Evolutionary conservation across 2,888 invertebrate genomes (phyloP), one percentile per base, ranked within the genome.

Genomic region (Arenicola marina): DNA sequence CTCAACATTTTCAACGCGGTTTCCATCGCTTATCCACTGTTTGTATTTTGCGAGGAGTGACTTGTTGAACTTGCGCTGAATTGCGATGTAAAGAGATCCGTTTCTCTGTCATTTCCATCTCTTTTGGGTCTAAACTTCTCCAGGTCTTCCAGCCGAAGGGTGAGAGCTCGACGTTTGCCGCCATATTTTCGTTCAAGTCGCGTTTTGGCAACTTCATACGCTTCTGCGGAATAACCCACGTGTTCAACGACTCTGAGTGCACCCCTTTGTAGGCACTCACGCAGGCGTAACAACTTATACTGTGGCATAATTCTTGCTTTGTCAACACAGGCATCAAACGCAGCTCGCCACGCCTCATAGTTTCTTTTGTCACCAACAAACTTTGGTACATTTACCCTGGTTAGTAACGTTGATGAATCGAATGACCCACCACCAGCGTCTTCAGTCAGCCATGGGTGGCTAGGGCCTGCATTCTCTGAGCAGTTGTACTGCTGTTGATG

Each of bases 311-410:
- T 45, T 15, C 48, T 31, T 4, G 57, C 48, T 4, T 4, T 15
- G 28, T 64, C 63, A 3, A 64, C 44, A 51, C 65, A 64, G 1
- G 65, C 48, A n/a, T 15, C n/a, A 32, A 64, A 64, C 21, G 54
- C 62, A 54, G 65, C 62, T 53, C 65, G 65, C 63, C 65, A 64
- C 26, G 3, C 15, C 33, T 51, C 63, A 56, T 66, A 65, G 24
- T 28, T 51, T 26, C 43, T 38, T 29, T 67, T 67, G n/a, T 64
- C 64, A 26, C 64, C 64, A 44, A 11, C 18, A 32, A 63, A 63
- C 11, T 7, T 26, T 24, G 63, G 63, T 2, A 63, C 59, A 18
- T n/a, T 21, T 2, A 63, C 64, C 1, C 63, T 28, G 15, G 32
- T 32, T 32, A 53, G 24, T 24, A 48, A 24, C 24, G 54, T 64